phyloP scores from a whole-genome alignment of 2,797 vertebrate genomes.

The Tamandua tetradactyla region DNA sequence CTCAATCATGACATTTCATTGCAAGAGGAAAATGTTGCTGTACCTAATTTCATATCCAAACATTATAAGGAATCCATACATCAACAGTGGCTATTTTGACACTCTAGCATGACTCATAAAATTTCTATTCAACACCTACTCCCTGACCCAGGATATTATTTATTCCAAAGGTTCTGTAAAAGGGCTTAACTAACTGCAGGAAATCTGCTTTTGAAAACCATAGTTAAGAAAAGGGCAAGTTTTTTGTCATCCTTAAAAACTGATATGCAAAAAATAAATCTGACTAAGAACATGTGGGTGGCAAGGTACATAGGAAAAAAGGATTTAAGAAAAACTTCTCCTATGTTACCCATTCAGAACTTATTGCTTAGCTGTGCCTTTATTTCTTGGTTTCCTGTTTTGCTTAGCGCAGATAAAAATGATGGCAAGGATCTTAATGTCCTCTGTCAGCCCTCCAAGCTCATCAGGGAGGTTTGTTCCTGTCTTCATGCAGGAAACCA shows the following conservation, averaged over 20 bases:
- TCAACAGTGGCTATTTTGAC: slow-evolving; percentile 68
- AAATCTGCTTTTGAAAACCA: slow-evolving; percentile 72
- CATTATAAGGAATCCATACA: slow-evolving; percentile 56
- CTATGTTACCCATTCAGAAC: slow-evolving; percentile 68
- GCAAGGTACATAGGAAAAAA: slow-evolving; percentile 50
- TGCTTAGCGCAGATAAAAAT: slow-evolving; percentile 71
- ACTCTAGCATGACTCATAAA: slow-evolving; percentile 57
- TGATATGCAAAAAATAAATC: slow-evolving; percentile 73
- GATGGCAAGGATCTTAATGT: slow-evolving; percentile 71
- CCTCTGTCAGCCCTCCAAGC: slow-evolving; percentile 67
- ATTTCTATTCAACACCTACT: slow-evolving; percentile 44
- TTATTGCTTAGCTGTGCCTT: slow-evolving; percentile 64
- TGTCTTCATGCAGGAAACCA: slow-evolving; percentile 60
- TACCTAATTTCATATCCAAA: slow-evolving; percentile 49
- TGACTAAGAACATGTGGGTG: slow-evolving; percentile 73
- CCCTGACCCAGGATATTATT: slow-evolving; percentile 58
- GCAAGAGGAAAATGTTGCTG: slow-evolving; percentile 59
- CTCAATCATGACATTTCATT: slow-evolving; percentile 51
- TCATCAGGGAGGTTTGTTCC: neutral
- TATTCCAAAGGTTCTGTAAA: slow-evolving; percentile 65
- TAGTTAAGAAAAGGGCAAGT: slow-evolving; percentile 71
- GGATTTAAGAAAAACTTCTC: slow-evolving; percentile 63
- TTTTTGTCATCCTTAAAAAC: slow-evolving; percentile 70
- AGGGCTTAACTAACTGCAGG: slow-evolving; percentile 65
- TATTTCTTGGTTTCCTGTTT: slow-evolving; percentile 69